A percentile compares a stretch with the other conserved stretches of the same genome.
phyloP scores from a whole-genome alignment of 1,140 invertebrate genomes.

The Limonius californicus region DNA sequence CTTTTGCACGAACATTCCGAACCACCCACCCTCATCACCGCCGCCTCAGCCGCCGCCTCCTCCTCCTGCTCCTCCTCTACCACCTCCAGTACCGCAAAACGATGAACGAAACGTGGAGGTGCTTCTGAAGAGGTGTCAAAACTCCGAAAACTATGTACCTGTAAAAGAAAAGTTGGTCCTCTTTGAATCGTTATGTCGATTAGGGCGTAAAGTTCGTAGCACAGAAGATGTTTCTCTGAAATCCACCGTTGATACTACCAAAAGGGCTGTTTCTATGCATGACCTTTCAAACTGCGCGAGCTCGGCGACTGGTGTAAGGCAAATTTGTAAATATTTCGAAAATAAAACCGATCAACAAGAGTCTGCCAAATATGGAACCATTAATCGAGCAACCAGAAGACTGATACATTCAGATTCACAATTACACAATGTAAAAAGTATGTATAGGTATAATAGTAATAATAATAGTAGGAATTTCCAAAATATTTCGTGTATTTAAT shows the following conservation, averaged over 20 bases:
- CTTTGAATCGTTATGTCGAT: constrained; percentile 56
- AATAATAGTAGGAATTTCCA: too few species aligned
- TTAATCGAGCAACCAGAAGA: constrained; percentile 20
- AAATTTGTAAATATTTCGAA: constrained; percentile 61
- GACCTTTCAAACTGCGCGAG: constrained; percentile 51
- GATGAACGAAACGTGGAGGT: constrained; percentile 43
- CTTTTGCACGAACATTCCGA: not conserved
- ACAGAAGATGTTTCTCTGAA: constrained; percentile 50
- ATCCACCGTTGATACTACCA: constrained; percentile 41
- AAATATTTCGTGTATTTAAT: too few species aligned
- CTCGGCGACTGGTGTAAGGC: constrained; percentile 45
- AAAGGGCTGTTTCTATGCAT: constrained; percentile 56
- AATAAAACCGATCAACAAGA: constrained; percentile 31
- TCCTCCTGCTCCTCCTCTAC: not conserved
- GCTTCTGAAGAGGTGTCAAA: constrained; percentile 55
- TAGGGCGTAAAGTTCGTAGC: constrained; percentile 52
- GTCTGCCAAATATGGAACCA: not conserved
- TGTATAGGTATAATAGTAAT: not conserved
- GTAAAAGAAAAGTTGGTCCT: constrained; percentile 58
- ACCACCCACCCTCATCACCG: not conserved
- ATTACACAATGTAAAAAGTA: not conserved
- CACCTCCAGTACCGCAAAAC: not conserved
- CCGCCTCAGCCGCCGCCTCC: not conserved
- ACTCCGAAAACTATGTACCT: constrained; percentile 57
- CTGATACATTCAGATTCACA: constrained; percentile 27